Percentiles rank a stretch among this genome's conserved stretches.
These are phyloP conservation scores for Gymnobelideus leadbeateri DNA, from an alignment of 2,113 vertebrate species.

Conservation along the genomic window DNA sequence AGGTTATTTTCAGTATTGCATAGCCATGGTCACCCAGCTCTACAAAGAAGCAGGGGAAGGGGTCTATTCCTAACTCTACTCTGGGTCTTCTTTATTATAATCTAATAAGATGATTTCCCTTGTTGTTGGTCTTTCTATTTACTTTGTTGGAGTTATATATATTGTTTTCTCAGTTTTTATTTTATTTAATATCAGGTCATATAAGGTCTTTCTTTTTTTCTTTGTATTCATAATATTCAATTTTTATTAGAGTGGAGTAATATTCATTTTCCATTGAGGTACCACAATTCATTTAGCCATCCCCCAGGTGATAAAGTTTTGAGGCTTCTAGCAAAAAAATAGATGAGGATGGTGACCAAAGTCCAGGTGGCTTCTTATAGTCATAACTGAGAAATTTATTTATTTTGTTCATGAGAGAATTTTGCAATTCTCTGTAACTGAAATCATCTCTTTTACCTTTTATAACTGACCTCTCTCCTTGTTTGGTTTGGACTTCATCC, in stretches of 20 bases:
- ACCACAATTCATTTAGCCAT: neutral
- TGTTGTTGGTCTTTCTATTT: neutral
- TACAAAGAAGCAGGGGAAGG: neutral
- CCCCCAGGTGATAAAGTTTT: neutral
- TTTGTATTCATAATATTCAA: neutral
- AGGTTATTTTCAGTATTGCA: neutral
- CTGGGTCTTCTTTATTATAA: neutral
- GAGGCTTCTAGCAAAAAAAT: neutral
- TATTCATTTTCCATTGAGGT: neutral
- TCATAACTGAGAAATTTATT: neutral
- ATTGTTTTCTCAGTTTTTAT: neutral
- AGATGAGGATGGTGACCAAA: neutral
- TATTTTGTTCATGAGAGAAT: neutral
- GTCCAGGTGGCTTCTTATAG: neutral
- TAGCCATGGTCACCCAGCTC: neutral
- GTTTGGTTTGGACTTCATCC: neutral
- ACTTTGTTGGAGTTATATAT: neutral
- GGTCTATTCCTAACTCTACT: neutral
- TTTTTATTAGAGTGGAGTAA: neutral
- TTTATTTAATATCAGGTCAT: neutral
- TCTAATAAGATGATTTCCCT: neutral
- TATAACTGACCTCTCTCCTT: neutral
- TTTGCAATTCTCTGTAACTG: neutral
- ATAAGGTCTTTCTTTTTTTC: neutral
- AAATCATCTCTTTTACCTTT: neutral